phyloP scores from a whole-genome alignment of 1,140 invertebrate genomes.

The Mercenaria mercenaria region DNA sequence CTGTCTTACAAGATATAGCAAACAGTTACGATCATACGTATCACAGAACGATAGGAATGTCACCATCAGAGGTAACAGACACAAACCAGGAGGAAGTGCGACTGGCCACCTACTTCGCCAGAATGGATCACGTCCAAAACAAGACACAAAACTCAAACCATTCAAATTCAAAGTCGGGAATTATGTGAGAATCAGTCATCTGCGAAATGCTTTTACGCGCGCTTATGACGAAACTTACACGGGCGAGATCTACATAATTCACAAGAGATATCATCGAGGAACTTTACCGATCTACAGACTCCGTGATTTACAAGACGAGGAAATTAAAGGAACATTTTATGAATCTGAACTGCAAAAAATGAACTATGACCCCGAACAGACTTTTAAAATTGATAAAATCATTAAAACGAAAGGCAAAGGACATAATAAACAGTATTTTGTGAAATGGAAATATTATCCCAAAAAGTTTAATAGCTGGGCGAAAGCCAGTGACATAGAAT shows the following conservation, averaged over 20 bases:
- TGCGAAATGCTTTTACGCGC: background rate
- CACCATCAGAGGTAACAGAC: conserved; percentile 11
- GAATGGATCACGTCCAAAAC: background rate
- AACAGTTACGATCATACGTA: conserved; percentile 27
- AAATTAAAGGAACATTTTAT: conserved; percentile 9
- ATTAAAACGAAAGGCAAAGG: background rate
- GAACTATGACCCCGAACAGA: background rate
- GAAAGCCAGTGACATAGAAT: background rate
- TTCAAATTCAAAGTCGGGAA: background rate
- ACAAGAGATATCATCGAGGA: no score
- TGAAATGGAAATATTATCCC: background rate
- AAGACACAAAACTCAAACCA: background rate
- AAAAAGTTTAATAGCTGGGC: background rate
- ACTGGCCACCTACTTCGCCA: no score
- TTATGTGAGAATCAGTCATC: no score
- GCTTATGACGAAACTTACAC: conserved; percentile 34
- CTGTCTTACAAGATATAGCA: conserved; percentile 29
- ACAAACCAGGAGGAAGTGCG: conserved; percentile 36
- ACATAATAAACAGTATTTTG: no score
- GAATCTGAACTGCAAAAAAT: background rate
- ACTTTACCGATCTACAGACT: no score
- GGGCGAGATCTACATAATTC: no score
- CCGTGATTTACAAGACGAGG: no score
- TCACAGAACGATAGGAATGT: conserved; percentile 22
- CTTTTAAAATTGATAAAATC: background rate